Conservation (phyloP, 2,797 vertebrate genomes). For the Clamator glandarius region DNA sequence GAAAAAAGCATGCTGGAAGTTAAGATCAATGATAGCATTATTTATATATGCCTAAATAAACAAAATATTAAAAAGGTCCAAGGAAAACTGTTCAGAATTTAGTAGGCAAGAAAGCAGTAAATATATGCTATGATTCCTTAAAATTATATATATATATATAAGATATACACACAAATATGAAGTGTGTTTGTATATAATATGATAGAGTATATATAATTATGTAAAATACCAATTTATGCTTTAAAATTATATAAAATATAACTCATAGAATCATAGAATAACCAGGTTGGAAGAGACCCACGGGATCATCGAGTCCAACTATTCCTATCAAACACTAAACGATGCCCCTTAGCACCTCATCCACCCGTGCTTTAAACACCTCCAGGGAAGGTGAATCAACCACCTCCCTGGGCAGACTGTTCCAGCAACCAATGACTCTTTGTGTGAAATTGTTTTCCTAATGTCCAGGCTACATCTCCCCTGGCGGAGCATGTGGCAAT, state of each 20-base stretch:
- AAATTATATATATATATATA: neutral
- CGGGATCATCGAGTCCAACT: no score
- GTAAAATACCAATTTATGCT: neutral
- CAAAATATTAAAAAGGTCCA: neutral
- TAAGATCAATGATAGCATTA: neutral
- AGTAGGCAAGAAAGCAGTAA: neutral
- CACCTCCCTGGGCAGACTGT: no score
- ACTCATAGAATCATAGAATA: no score
- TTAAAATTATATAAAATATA: neutral
- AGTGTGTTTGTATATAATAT: fast-evolving
- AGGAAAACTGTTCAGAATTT: neutral
- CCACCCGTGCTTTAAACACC: no score
- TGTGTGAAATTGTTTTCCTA: no score
- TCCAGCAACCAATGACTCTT: no score
- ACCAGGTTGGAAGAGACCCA: no score
- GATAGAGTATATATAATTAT: neutral
- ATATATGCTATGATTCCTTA: neutral
- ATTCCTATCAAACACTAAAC: no score
- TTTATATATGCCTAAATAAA: neutral
- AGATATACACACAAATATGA: neutral
- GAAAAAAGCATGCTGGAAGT: neutral
- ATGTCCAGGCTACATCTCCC: no score
- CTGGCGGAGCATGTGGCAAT: no score
- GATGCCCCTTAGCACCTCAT: no score
- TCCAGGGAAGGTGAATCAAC: no score